Base-by-base conservation (phyloP, 1,140 invertebrate genomes). In the Neodiprion virginianus region DNA sequence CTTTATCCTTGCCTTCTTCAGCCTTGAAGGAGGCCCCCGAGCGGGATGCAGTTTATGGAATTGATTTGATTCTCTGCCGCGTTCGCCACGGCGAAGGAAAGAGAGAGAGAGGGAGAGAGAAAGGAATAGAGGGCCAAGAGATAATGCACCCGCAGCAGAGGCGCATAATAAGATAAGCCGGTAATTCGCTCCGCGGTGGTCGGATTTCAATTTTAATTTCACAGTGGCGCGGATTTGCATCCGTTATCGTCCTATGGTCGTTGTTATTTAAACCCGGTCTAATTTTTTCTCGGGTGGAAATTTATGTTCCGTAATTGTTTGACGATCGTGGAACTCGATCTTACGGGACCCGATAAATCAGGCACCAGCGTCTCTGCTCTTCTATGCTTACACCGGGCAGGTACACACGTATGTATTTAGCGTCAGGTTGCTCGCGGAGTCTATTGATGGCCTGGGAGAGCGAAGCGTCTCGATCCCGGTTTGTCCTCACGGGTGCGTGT, bases 321-420 rank as follows among this genome's bases (percentile, higher is more conserved):
- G n/a, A 61, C n/a, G 53, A 12, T 61, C 53, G 11, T 14, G 53
- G 53, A 61, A 12, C 53, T 12, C 53, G 53, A 12, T 14, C 53
- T 17, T 4, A 61, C 11, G 53, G 8, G 53, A 61, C n/a, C 28
- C 28, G n/a, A 61, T 61, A 61, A 61, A 61, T 61, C 53, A 61
- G 53, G 53, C n/a, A 61, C 53, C 53, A 61, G 11, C 11, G 11
- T 61, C 53, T 61, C 53, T 12, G 11, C 53, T 61, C n/a, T 17
- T 61, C n/a, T 8, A 12, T 61, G 11, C 8, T 61, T 61, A 61
- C 28, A 40, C 28, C 28, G 28, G 5, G 28, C 28, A 40, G 28
- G 28, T 61, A 12, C 53, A 53, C n/a, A 61, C 53, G 53, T 61
- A 61, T 40, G n/a, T 61, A 61, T 61, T 61, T 61, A 61, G n/a